These are phyloP conservation scores for Furcula furcula DNA, from an alignment of 2,888 invertebrate species.

Conservation along the genomic window DNA sequence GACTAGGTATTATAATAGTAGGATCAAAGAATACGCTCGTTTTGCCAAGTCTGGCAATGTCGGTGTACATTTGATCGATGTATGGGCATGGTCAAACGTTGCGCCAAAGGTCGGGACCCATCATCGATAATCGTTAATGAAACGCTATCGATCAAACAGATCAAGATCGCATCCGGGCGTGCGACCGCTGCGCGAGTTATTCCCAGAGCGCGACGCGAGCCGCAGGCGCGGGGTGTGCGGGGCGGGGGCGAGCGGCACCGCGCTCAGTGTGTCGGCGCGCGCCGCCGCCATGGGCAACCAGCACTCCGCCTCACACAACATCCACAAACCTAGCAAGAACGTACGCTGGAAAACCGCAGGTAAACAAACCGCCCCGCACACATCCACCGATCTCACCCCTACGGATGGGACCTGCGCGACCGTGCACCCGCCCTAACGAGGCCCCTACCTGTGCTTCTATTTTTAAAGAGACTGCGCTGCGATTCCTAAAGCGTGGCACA, in stretches of 20 bases:
- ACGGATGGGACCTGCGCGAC: conserved; percentile 8
- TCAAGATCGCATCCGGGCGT: conserved; percentile 62
- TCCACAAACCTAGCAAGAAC: conserved; percentile 85
- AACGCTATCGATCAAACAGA: conserved; percentile 63
- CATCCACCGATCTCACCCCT: conserved; percentile 16
- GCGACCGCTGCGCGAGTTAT: conserved; percentile 60
- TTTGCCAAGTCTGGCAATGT: conserved; percentile 12
- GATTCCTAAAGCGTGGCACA: conserved; percentile 73
- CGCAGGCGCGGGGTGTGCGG: conserved; percentile 39
- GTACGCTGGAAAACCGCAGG: conserved; percentile 94
- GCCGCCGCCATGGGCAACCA: conserved; percentile 80
- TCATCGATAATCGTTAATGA: conserved; percentile 44
- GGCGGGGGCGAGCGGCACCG: conserved; percentile 47
- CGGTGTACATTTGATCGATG: conserved; percentile 19
- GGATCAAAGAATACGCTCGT: not conserved
- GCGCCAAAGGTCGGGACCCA: conserved; percentile 51
- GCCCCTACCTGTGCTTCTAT: conserved; percentile 60
- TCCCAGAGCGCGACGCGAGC: conserved; percentile 57
- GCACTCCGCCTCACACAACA: conserved; percentile 71
- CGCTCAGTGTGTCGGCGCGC: conserved; percentile 75
- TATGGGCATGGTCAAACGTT: conserved; percentile 23
- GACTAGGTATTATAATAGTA: too few relatives aligned
- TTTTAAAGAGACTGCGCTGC: conserved; percentile 72
- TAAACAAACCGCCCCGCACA: conserved; percentile 56
- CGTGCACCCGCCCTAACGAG: conserved; percentile 27